Base-by-base conservation (phyloP, 2,113 vertebrate species). In the Oplegnathus fasciatus region DNA sequence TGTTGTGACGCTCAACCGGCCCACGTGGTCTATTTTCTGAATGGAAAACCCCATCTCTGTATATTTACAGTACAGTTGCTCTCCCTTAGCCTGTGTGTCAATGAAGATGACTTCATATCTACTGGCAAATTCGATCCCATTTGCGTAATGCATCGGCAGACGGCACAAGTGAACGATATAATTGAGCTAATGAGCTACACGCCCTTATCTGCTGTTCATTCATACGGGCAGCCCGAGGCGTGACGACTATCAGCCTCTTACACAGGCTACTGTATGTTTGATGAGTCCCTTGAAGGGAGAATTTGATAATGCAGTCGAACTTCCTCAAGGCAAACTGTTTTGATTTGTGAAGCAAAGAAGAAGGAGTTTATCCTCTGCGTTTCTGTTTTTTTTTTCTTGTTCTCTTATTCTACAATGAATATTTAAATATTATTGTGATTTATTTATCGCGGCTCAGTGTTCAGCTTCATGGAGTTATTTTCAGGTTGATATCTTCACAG, bases 141-240 rank as follows among this genome's bases (percentile, higher is more conserved):
- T 89, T 70, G 74, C 22, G 46, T 70, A 86, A 87, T 28, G 69
- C 87, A 80, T 85, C 26, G 75, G 83, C 88, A 90, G 80, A 75
- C 68, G 52, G 82, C 71, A 73, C 75, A 37, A 86, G 75, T 73
- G 75, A 89, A 83, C 65, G 46, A 80, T 91, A 67, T 90, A 85
- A 93, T 86, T 90, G 89, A 89, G 82, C 76, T 92, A 94, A 94
- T 89, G 89, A 94, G 90, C 87, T 84, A 75, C 91, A 89, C 42
- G 78, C 69, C 85, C 87, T 93, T 92, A 92, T 94, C 90, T 90
- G 69, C 80, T 60, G 80, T 75, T 93, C 88, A 81, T 91, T 93
- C 76, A 86, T 26, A 85, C 26, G 24, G 40, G 82, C 83, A 57
- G 90, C 94, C 89, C 32, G 55, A 80, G 84, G 93, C 86, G 32